Base-by-base conservation (phyloP, 1,140 invertebrate genomes). In the Trachymyrmex cornetzi region DNA sequence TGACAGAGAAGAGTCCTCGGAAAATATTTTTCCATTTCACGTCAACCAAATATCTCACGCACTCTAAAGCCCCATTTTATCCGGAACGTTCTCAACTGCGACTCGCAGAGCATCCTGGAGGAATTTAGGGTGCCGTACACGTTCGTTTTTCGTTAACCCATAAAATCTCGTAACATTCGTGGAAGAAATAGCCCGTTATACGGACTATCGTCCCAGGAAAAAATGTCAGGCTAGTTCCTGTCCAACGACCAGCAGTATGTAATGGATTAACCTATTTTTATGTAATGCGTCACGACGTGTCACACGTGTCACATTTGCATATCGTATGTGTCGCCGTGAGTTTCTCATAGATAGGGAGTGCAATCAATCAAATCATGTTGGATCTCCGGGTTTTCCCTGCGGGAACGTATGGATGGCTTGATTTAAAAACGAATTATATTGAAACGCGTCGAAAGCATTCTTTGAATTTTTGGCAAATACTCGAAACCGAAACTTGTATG, bases 241-340 rank as follows among this genome's bases (percentile, higher is more conserved):
- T 48, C 69, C 69, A 48, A 12, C 27, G n/a, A 22, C 64, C 64
- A 2, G 7, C 64, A 27, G 14, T 12, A 44, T 84, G 24, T 84
- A 84, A 84, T 50, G 57, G 80, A 84, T 84, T 75, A 84, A 75
- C 80, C 44, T 61, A 84, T 84, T 63, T 84, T 84, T 84, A 74
- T 63, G 80, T 84, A 74, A 84, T 84, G 38, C 38, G 55, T 84
- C 80, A 84, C n/a, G 69, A 84, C 69, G n/a, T 75, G 55, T 84
- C 80, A 75, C 57, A 27, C n/a, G 48, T 74, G 69, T 84, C 55
- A 61, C 24, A 84, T 84, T 84, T 84, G 80, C 69, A 84, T 84
- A 84, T 74, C 69, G 55, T 75, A 75, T 53, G 4, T 84, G 69
- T 84, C 80, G 19, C 55, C 80, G 24, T 19, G 12, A 48, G 34